These are phyloP conservation scores for Rhynchomys soricoides DNA, from an alignment of 2,113 vertebrate species.

Conservation along the genomic window DNA sequence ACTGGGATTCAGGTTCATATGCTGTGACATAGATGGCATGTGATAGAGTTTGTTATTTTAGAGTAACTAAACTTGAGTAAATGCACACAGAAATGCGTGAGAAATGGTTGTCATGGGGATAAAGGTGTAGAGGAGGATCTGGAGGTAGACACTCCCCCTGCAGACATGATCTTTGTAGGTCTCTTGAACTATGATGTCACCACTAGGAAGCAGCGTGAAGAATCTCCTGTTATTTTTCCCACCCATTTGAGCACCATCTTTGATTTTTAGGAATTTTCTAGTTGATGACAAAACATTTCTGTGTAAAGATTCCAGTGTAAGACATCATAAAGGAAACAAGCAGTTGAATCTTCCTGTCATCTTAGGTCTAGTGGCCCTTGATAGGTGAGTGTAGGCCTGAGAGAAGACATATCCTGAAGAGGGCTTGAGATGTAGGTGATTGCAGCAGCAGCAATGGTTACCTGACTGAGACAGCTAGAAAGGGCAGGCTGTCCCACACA, in stretches of 20 bases:
- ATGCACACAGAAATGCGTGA: neutral
- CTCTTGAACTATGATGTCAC: neutral
- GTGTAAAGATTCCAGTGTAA: neutral
- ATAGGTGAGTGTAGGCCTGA: neutral
- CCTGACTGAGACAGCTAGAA: neutral
- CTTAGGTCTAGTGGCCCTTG: neutral
- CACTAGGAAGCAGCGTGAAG: neutral
- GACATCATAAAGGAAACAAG: neutral
- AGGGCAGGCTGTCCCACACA: neutral
- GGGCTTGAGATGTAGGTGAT: neutral
- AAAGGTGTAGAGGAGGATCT: neutral
- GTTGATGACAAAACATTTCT: neutral
- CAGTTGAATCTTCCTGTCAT: neutral
- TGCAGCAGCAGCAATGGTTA: neutral
- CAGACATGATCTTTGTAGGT: neutral
- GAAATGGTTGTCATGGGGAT: neutral
- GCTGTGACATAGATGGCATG: neutral
- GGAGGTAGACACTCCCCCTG: neutral
- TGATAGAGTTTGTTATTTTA: neutral
- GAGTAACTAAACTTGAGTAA: neutral
- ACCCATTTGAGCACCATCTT: neutral
- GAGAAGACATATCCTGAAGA: neutral
- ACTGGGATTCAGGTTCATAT: neutral
- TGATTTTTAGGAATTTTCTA: constrained; percentile 4
- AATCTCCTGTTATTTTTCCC: neutral